phyloP scores from a whole-genome alignment of 2,113 vertebrate genomes.

The Sinocyclocheilus anshuiensis region DNA sequence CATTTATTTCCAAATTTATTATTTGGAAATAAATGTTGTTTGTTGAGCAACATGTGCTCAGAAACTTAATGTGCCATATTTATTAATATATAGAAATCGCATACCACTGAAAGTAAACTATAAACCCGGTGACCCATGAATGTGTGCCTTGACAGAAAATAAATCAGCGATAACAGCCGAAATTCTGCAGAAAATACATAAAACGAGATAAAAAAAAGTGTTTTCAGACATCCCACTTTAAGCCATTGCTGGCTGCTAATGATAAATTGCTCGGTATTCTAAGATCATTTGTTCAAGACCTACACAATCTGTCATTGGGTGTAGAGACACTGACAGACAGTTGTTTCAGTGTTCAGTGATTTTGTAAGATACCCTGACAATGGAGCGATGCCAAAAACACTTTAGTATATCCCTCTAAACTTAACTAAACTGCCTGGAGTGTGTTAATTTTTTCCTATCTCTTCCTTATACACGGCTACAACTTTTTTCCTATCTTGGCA shows the following conservation, averaged over 20 bases:
- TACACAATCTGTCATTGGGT: neutral
- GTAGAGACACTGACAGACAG: neutral
- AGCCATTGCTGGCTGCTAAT: neutral
- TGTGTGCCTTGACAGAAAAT: neutral
- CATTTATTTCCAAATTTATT: too few relatives aligned
- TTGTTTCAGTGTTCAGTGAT: neutral
- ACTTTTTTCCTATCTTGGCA: neutral
- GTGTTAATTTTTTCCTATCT: conserved; percentile 12
- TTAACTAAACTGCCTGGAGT: neutral
- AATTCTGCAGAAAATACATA: neutral
- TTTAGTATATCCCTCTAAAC: conserved; percentile 18
- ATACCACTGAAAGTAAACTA: neutral
- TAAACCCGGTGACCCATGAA: neutral
- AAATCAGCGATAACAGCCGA: neutral
- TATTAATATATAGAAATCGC: neutral
- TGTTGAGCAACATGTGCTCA: neutral
- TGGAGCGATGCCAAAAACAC: neutral
- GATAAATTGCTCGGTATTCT: neutral
- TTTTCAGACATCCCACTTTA: conserved; percentile 6
- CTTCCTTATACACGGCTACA: neutral
- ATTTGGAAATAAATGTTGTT: neutral
- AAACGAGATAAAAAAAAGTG: neutral
- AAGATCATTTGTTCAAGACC: neutral
- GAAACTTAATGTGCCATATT: neutral
- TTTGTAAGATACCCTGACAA: neutral